Evolutionary conservation across 2,888 invertebrate species (phyloP).

Genomic region (Philopedon plagiatum): DNA sequence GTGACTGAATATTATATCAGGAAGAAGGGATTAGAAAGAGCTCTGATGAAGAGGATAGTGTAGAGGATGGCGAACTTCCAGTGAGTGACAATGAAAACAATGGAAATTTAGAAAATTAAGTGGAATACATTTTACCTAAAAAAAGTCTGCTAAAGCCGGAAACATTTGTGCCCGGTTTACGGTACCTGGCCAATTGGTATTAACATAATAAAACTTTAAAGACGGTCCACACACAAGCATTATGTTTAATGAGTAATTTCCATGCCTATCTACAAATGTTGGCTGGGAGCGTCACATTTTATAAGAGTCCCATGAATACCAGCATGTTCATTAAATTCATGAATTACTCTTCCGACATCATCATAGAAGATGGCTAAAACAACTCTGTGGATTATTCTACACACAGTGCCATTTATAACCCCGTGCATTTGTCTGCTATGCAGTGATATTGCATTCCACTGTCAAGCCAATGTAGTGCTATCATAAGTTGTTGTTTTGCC

Average conservation of each 20-base stretch:
- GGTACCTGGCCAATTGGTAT: background rate
- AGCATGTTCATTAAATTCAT: no score
- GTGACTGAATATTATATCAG: background rate
- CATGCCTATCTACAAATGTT: background rate
- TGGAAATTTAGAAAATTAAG: background rate
- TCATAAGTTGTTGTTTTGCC: no score
- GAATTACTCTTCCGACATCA: no score
- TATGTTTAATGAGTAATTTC: background rate
- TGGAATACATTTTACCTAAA: constrained; percentile 13
- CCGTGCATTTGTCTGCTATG: no score
- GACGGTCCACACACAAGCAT: background rate
- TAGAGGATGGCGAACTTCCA: background rate
- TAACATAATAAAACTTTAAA: background rate
- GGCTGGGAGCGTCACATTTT: background rate
- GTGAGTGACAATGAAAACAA: background rate
- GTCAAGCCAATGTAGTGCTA: no score
- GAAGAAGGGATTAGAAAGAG: constrained; percentile 18
- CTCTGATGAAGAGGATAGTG: constrained; percentile 1
- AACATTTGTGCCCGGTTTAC: constrained; percentile 11
- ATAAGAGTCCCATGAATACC: background rate
- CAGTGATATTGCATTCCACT: no score
- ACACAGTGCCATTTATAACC: no score
- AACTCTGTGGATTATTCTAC: no score
- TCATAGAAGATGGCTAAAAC: no score
- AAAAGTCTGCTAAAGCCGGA: constrained; percentile 8